These are phyloP conservation scores for Bradysia coprophila DNA, from an alignment of 1,140 invertebrate genomes.

Conservation along the genomic window DNA sequence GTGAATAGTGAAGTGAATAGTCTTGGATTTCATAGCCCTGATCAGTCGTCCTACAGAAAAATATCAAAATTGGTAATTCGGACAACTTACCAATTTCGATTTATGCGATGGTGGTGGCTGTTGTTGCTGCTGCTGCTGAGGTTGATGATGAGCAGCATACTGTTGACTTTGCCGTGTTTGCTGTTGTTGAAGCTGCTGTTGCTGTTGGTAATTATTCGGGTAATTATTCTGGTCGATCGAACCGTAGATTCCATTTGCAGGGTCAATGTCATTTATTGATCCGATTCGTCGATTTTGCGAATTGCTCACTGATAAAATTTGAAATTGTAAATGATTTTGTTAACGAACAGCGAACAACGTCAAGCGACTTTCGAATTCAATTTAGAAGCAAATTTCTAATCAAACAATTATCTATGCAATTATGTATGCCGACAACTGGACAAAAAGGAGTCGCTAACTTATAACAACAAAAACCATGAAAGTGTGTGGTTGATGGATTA, in stretches of 20 bases:
- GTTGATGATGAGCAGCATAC: constrained; percentile 11
- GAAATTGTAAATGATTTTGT: background rate
- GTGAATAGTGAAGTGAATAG: no score
- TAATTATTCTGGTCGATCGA: constrained; percentile 32
- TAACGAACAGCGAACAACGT: background rate
- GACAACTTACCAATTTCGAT: no score
- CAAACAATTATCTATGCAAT: background rate
- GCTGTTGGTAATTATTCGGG: constrained; percentile 3
- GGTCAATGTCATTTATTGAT: constrained; percentile 89
- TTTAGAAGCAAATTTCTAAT: no score
- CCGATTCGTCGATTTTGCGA: constrained; percentile 52
- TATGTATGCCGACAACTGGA: background rate
- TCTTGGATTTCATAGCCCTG: no score
- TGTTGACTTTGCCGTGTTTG: constrained; percentile 8
- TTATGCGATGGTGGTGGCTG: constrained; percentile 11
- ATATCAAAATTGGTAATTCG: no score
- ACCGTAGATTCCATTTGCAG: constrained; percentile 78
- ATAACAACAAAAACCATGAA: background rate
- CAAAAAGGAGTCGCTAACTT: background rate
- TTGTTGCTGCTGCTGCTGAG: constrained; percentile 11
- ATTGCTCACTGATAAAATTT: constrained; percentile 12
- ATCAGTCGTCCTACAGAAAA: no score
- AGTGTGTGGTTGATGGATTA: background rate
- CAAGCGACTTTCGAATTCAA: background rate
- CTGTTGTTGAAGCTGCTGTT: constrained; percentile 6